These are phyloP conservation scores for Montipora capricornis DNA, from an alignment of 64 coral and sea anemone species.

Conservation along the genomic window DNA sequence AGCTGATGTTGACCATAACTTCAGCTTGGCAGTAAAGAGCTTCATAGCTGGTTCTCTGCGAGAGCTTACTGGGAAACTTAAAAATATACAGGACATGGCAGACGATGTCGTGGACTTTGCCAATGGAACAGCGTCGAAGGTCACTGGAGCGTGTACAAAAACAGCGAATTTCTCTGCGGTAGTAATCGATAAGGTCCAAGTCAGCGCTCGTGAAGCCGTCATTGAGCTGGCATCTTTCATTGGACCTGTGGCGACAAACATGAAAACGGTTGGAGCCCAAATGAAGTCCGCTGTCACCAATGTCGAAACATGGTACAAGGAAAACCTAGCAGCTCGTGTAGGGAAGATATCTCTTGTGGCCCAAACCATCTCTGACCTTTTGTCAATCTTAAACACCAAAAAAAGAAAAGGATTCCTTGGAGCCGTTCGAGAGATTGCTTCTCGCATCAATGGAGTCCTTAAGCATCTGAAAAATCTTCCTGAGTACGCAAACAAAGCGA, in stretches of 20 bases:
- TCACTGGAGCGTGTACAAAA: slow-evolving; percentile 70
- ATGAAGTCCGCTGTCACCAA: slow-evolving; percentile 79
- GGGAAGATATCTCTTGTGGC: slow-evolving; percentile 83
- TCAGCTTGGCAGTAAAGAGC: slow-evolving; percentile 53
- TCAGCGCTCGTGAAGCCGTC: slow-evolving; percentile 58
- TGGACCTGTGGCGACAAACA: slow-evolving; percentile 71
- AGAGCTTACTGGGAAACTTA: slow-evolving; percentile 60
- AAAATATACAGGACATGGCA: slow-evolving; percentile 56
- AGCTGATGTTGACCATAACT: slow-evolving; percentile 76
- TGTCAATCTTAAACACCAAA: slow-evolving; percentile 81
- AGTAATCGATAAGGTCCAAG: slow-evolving; percentile 83
- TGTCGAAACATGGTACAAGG: slow-evolving; percentile 81
- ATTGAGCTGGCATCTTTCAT: slow-evolving; percentile 66
- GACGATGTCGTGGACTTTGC: slow-evolving; percentile 72
- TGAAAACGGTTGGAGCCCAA: slow-evolving; percentile 52
- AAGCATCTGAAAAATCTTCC: slow-evolving; percentile 76
- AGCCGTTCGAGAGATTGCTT: slow-evolving; percentile 69
- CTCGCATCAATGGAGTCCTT: slow-evolving; percentile 75
- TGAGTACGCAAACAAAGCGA: slow-evolving; percentile 81
- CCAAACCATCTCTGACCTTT: slow-evolving; percentile 64
- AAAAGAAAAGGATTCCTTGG: slow-evolving; percentile 57
- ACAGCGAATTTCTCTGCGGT: slow-evolving; percentile 70
- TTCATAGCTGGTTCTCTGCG: slow-evolving; percentile 81
- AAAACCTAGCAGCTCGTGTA: slow-evolving; percentile 70
- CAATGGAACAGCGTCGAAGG: slow-evolving; percentile 78